Evolutionary conservation across 2,797 vertebrate species (phyloP), one percentile per base, ranked within the genome.

Genomic region (Helostoma temminkii): DNA sequence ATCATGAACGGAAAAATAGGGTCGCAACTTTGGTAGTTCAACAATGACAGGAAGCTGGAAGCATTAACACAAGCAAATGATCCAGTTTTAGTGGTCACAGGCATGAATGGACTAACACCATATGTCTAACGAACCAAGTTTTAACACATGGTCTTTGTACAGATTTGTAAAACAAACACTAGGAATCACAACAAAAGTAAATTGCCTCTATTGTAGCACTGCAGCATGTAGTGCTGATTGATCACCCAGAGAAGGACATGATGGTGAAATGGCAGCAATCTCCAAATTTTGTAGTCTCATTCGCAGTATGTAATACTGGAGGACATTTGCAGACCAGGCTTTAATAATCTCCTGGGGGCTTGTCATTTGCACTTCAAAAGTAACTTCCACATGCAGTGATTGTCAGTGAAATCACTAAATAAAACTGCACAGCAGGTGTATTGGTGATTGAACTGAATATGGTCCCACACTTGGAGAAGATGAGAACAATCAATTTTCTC

Each of bases 1-100:
- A 82, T 80, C 77, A 79, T 6, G 37, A 76, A 75, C 69, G 69
- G 50, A 80, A 74, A 81, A 63, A 46, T 45, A 58, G 43, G 55
- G 61, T 71, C 49, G 37, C 42, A 30, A 45, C 75, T 46, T 81
- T 37, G 71, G 45, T 36, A 58, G 61, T 63, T 65, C 30, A 47
- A 70, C 53, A 37, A 50, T 50, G 49, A 56, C 63, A 68, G 56
- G 46, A 58, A 74, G 54, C 71, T 37, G 14, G 15, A 37, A 16
- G 15, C 12, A 62, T 60, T 49, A 67, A 48, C 26, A 34, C 34
- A 50, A 28, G 56, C 18, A 54, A 22, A 67, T 48, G 59, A 76
- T 45, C 53, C 66, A 32, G 50, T 28, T 56, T 34, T 60, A 75
- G 56, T 24, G 73, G 64, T 55, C 26, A 28, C 0, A 8, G 30